Evolutionary conservation across 2,113 vertebrate genomes (phyloP), one percentile per base, ranked within the genome.

Genomic region (Corythornis cristatus): DNA sequence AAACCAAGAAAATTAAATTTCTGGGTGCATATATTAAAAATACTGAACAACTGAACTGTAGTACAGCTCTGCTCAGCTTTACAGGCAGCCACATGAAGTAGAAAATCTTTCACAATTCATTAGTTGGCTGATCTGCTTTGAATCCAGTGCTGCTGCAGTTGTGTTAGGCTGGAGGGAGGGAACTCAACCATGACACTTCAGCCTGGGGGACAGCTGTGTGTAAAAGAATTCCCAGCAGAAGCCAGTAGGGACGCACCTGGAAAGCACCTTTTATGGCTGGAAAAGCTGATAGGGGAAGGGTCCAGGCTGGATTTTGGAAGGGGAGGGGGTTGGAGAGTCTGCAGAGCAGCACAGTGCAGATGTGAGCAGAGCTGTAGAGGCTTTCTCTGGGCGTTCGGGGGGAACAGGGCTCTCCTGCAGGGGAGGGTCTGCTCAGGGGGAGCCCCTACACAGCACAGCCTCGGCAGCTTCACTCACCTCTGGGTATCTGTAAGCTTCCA

Each of bases 351-450:
- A 3, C 8, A 4, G 28, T 12, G 42, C 54, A 8, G 57, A 5
- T 7, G 20, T 1, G 7, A 12, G 60, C 50, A 4, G 81, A 5
- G 35, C 1, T 12, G 9, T 2, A 5, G 73, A 1, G 0, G 3
- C 26, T 68, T 18, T 54, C 18, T 3, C 56, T 5, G 65, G 45
- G 56, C 10, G 48, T 14, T 4, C 3, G 7, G 5, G 40, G n/a
- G 26, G 15, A 8, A 18, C 12, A 1, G 2, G 29, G 8, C 46
- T 37, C 16, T 45, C n/a, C 26, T 3, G 2, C 17, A 7, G 42
- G 16, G 33, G 6, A 43, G 46, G 46, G 56, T 61, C 23, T 2
- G 6, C 11, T 4, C 3, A 1, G 26, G 57, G 80, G 48, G 6
- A 37, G 3, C 16, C 46, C 40, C 8, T 3, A 22, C 54, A 7